Evolutionary conservation across 2,888 invertebrate species (phyloP).

Genomic region (Mesorhabditis belari): DNA sequence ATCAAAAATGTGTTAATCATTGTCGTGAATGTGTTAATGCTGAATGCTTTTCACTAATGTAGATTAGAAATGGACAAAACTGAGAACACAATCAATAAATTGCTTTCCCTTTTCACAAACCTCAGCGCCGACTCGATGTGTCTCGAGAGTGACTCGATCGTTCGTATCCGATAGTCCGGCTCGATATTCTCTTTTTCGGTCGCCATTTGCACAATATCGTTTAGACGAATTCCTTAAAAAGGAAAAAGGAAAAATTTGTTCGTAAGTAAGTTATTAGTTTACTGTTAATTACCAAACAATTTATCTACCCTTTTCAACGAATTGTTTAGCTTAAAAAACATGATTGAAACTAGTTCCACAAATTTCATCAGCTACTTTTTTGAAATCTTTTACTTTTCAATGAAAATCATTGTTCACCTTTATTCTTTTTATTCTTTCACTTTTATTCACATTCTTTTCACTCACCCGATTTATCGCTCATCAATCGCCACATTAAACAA

Average conservation of each 20-base stretch:
- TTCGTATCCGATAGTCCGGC: constrained; percentile 51
- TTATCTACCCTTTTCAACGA: neutral
- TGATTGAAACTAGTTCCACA: neutral
- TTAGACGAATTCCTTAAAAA: constrained; percentile 45
- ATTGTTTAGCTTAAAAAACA: neutral
- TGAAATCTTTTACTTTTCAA: no score
- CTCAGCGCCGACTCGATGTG: constrained; percentile 51
- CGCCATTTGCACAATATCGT: constrained; percentile 53
- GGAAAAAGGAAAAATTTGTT: neutral
- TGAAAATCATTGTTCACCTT: no score
- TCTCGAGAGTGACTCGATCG: constrained; percentile 50
- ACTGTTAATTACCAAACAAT: neutral
- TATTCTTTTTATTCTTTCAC: neutral
- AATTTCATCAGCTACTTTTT: neutral
- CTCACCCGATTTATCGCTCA: constrained; percentile 56
- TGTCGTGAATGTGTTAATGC: no score
- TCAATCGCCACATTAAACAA: constrained; percentile 57
- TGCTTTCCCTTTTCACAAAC: constrained; percentile 14
- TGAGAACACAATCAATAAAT: no score
- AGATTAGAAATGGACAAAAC: no score
- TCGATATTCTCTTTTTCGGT: constrained; percentile 53
- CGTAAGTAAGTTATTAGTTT: neutral
- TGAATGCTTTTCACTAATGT: no score
- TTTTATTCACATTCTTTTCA: constrained; percentile 1
- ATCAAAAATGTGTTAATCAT: no score